phyloP scores from a whole-genome alignment of 1,140 invertebrate genomes.

The Trachymyrmex cornetzi region DNA sequence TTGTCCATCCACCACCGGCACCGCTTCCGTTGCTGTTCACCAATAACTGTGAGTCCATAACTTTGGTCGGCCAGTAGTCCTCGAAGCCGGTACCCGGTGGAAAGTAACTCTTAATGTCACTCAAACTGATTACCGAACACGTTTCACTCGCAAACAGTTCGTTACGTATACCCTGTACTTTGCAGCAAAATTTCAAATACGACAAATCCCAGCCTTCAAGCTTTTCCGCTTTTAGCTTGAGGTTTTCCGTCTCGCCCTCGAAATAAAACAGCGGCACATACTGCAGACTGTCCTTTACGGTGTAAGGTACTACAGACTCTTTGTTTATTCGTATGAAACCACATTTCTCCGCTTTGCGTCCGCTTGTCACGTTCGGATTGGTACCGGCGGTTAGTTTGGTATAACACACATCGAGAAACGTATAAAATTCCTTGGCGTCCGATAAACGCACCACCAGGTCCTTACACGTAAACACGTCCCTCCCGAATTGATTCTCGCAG shows the following conservation, averaged over 20 bases:
- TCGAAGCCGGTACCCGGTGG: conserved; percentile 95
- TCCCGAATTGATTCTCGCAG: conserved; percentile 96
- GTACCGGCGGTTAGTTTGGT: conserved; percentile 90
- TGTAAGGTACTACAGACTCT: conserved; percentile 97
- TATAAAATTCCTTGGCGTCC: conserved; percentile 96
- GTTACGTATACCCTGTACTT: conserved; percentile 96
- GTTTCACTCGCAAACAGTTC: conserved; percentile 96
- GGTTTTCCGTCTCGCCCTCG: conserved; percentile 96
- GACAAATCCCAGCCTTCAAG: conserved; percentile 96
- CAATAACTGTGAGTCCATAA: conserved; percentile 92
- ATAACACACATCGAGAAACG: conserved; percentile 95
- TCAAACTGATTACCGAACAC: conserved; percentile 95
- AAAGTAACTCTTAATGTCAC: conserved; percentile 96
- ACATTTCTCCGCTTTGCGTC: conserved; percentile 91
- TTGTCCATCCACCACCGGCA: conserved; percentile 89
- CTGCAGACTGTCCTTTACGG: conserved; percentile 93
- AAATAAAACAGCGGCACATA: conserved; percentile 98
- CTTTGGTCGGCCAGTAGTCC: conserved; percentile 96
- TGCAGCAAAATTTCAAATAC: conserved; percentile 97
- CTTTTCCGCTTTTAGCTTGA: conserved; percentile 94
- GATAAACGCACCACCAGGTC: conserved; percentile 95
- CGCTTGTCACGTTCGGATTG: conserved; percentile 87
- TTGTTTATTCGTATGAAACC: conserved; percentile 98
- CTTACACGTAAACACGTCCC: conserved; percentile 95
- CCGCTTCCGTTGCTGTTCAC: conserved; percentile 88